Base-by-base conservation (phyloP, 2,113 vertebrate genomes). In the Notothenia rossii region DNA sequence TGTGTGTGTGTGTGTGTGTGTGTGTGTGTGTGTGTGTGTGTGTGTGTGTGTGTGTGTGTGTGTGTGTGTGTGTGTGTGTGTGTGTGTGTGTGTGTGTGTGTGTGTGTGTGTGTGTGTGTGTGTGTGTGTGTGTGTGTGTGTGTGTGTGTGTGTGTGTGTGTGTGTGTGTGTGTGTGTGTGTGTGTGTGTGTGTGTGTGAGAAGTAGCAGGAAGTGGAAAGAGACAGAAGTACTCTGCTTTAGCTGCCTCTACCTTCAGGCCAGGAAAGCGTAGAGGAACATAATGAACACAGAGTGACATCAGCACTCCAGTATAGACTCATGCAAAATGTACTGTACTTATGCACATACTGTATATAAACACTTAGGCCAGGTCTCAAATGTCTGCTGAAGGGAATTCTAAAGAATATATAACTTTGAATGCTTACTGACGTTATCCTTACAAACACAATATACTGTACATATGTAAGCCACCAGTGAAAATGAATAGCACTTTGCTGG, bases 141-240 rank as follows among this genome's bases (percentile, higher is more conserved):
- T 36, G 33, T 36, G 33, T 36, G 33, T 36, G 33, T 36, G 33
- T 36, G 33, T 36, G 33, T 36, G 36, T 36, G 36, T 36, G 36
- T 36, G 36, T 7, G 36, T 36, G 36, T 36, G 36, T 36, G 36
- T 36, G 36, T 36, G 36, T 6, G 5, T 25, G 36, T 36, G 36
- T 36, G 36, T 36, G 36, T 36, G 36, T 36, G 36, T 36, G 36
- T 36, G 46, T 48, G 81, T 73, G 86, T 84, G 69, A 82, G 81
- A 87, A 79, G 72, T 70, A 85, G 84, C 77, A 85, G 73, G 71
- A 88, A 87, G 81, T 89, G 62, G 81, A 90, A 54, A 25, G 62
- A 82, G 81, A 88, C 90, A 86, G 80, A 89, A 88, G 89, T 87
- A 87, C 67, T 82, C 85, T 63, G 79, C 68, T 29, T 45, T 75